Percentiles rank a stretch among this genome's conserved stretches.
phyloP scores from a whole-genome alignment of 2,797 vertebrate species.

The Octomys mimax region DNA sequence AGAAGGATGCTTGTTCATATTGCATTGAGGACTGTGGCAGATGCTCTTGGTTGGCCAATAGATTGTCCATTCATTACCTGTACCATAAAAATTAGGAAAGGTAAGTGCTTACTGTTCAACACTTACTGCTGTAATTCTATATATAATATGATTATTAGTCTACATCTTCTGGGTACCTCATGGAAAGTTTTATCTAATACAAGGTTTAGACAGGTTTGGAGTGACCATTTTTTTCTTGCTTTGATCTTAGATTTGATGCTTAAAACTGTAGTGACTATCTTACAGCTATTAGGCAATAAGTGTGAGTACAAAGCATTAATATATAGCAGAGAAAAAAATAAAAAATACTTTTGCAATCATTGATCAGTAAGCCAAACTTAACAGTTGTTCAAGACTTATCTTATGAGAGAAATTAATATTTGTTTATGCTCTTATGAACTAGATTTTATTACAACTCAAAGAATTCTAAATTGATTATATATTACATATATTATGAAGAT shows the following conservation, averaged over 20 bases:
- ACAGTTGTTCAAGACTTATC: constrained; percentile 9
- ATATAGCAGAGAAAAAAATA: neutral
- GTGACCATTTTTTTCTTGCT: neutral
- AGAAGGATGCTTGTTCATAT: neutral
- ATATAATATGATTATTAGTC: neutral
- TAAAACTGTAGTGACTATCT: neutral
- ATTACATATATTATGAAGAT: neutral
- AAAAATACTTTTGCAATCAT: neutral
- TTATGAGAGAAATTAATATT: constrained; percentile 31
- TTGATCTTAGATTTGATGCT: neutral
- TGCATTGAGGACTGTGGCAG: neutral
- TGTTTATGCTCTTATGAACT: neutral
- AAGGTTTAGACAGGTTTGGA: neutral
- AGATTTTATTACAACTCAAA: constrained; percentile 14
- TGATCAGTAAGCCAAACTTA: constrained; percentile 17
- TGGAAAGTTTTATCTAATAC: neutral
- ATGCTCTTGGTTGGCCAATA: neutral
- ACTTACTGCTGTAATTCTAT: neutral
- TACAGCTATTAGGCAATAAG: constrained; percentile 11
- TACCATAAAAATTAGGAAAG: constrained; percentile 20
- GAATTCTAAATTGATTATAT: neutral
- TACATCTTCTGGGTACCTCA: neutral
- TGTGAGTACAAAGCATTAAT: neutral
- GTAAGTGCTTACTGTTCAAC: constrained; percentile 8
- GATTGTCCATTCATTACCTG: neutral